A percentile compares a stretch with the other conserved stretches of the same genome.
Conservation (phyloP, 2,797 vertebrate genomes). For the Danio aesculapii region DNA sequence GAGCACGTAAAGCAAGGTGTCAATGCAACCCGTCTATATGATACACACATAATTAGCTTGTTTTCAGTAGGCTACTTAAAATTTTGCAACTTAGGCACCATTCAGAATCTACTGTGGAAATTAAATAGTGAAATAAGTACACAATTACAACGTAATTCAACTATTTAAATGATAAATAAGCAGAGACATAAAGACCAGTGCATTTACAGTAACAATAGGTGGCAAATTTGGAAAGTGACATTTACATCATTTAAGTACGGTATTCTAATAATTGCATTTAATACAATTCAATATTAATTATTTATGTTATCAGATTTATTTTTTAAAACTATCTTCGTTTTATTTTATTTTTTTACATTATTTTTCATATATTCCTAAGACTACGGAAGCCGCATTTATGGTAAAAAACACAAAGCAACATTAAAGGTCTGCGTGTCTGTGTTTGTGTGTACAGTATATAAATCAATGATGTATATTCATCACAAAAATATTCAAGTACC, state of each 20-base stretch:
- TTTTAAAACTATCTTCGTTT: background rate
- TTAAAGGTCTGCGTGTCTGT: background rate
- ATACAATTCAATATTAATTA: background rate
- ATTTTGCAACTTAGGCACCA: background rate
- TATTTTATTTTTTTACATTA: background rate
- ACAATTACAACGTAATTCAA: slow-evolving; percentile 1
- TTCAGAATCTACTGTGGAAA: background rate
- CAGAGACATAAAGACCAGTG: background rate
- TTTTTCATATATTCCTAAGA: background rate
- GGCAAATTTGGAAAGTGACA: background rate
- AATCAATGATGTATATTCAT: background rate
- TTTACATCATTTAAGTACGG: background rate
- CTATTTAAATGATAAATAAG: background rate
- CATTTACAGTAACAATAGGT: background rate
- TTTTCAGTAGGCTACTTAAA: background rate
- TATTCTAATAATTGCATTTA: background rate
- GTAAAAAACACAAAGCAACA: background rate
- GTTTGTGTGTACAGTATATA: no score
- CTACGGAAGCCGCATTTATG: no score
- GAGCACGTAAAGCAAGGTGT: background rate
- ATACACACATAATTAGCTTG: background rate
- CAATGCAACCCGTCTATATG: background rate
- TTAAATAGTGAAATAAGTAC: background rate
- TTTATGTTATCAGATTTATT: no score
- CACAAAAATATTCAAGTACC: background rate